These are phyloP conservation scores for Xiphydria camelus DNA, from an alignment of 2,888 invertebrate species.

Conservation along the genomic window DNA sequence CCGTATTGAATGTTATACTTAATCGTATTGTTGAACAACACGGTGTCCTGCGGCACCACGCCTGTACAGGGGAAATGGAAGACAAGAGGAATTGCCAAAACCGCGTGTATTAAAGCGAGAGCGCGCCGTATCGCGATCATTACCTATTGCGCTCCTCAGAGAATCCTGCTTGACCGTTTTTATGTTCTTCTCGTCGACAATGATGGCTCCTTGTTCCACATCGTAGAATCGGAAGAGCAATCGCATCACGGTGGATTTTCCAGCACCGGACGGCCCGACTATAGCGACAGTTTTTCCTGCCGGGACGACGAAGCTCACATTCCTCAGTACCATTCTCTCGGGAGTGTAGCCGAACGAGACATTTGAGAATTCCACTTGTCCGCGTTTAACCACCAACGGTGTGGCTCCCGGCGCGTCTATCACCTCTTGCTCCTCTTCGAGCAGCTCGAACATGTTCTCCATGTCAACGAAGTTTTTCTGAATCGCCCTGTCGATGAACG, in stretches of 20 bases:
- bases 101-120: background rate
- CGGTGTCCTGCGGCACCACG: constrained; percentile 97
- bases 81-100: background rate
- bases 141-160: constrained; percentile 76
- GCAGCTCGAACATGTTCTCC: constrained; percentile 98
- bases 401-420: constrained; percentile 81
- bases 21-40: constrained; percentile 90
- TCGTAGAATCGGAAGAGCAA: constrained; percentile 96
- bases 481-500: constrained; percentile 71
- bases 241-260: constrained; percentile 95
- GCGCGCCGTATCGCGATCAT: background rate
- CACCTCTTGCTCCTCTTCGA: constrained; percentile 86
- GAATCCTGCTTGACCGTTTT: constrained; percentile 83
- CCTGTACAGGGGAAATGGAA: constrained; percentile 59
- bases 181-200: constrained; percentile 89
- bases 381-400: constrained; percentile 69
- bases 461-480: constrained; percentile 98
- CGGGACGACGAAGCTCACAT: constrained; percentile 77
- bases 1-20: constrained; percentile 96
- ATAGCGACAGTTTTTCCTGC: constrained; percentile 85
- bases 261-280: constrained; percentile 88
- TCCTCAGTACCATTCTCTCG: constrained; percentile 74
- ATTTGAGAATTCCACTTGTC: constrained; percentile 84
- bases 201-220: constrained; percentile 82
- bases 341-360: constrained; percentile 88